Evolutionary conservation across 1,140 invertebrate genomes (phyloP).

Genomic region (Danaus melanippus): DNA sequence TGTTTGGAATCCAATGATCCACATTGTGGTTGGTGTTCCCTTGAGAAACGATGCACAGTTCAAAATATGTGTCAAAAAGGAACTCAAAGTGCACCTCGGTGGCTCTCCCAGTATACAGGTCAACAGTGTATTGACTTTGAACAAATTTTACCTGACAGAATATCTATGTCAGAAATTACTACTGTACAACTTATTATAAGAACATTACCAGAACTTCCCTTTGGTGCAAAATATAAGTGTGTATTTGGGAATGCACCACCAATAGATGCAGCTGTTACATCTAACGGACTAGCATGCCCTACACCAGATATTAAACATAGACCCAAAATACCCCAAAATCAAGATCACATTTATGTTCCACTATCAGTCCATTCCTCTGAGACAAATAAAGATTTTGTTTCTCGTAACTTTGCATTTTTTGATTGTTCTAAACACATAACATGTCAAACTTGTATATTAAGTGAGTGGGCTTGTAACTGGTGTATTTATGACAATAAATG

Average conservation of each 20-base stretch:
- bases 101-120: constrained; percentile 92
- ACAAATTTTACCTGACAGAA: constrained; percentile 89
- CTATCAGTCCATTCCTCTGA: constrained; percentile 94
- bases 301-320: constrained; percentile 85
- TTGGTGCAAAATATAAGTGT: constrained; percentile 94
- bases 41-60: constrained; percentile 94
- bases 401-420: constrained; percentile 93
- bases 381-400: constrained; percentile 96
- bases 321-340: constrained; percentile 83
- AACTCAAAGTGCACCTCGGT: constrained; percentile 88
- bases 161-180: constrained; percentile 88
- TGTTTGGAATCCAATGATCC: constrained; percentile 95
- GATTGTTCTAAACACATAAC: constrained; percentile 92
- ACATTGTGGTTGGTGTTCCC: constrained; percentile 98
- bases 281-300: constrained; percentile 85
- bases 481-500: constrained; percentile 97
- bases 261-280: constrained; percentile 87
- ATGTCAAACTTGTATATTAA: constrained; percentile 88
- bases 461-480: constrained; percentile 95
- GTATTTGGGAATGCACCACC: constrained; percentile 90
- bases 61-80: constrained; percentile 91
- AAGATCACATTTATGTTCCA: constrained; percentile 92
- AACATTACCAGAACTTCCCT: constrained; percentile 89
- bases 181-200: constrained; percentile 90
- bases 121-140: constrained; percentile 98